These are phyloP conservation scores for Argya squamiceps DNA, from an alignment of 2,797 vertebrate genomes.

Conservation along the genomic window DNA sequence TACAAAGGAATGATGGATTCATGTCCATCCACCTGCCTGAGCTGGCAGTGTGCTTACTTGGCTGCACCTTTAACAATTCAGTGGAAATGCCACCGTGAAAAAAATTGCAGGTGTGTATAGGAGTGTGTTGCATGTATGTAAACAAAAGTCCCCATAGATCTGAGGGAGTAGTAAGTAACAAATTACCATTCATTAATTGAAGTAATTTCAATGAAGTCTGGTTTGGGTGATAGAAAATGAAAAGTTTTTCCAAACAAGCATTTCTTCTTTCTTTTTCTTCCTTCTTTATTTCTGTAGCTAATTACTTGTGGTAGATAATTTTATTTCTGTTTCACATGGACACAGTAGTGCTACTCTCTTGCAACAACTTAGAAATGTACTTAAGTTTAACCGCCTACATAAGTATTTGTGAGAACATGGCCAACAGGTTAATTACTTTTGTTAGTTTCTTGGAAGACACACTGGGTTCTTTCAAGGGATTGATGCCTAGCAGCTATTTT, in stretches of 20 bases:
- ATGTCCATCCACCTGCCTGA: not conserved
- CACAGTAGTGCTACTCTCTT: not conserved
- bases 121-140: not conserved
- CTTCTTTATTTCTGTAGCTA: not conserved
- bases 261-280: not conserved
- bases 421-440: slow-evolving; percentile 40
- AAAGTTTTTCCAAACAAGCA: not conserved
- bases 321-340: not conserved
- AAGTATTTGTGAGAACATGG: not conserved
- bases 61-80: not conserved
- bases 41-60: not conserved
- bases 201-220: not conserved
- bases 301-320: not conserved
- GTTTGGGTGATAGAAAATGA: not conserved
- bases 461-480: not conserved
- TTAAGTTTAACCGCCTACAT: not conserved
- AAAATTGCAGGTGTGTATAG: not conserved
- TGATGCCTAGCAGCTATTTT: slow-evolving; percentile 31
- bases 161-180: not conserved
- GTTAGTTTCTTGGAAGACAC: not conserved
- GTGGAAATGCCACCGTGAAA: not conserved
- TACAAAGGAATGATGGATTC: not conserved
- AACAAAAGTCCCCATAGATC: not conserved
- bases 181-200: not conserved
- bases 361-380: not conserved